These are phyloP conservation scores for Anguilla pacifica DNA, from an alignment of 2,797 vertebrate species.

Conservation along the genomic window DNA sequence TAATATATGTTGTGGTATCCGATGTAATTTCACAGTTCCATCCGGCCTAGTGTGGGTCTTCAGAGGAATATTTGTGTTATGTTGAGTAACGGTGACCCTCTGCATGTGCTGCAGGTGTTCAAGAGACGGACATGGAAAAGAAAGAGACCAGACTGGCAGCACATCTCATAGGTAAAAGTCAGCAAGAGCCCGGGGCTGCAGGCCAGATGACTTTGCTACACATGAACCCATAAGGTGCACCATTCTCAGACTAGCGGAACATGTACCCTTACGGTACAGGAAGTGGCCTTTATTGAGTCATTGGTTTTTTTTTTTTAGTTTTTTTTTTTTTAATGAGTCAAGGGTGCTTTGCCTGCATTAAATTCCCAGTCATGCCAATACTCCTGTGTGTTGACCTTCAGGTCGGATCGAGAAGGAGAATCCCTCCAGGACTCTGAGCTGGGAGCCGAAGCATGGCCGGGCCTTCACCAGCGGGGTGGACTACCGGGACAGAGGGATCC, in stretches of 20 bases:
- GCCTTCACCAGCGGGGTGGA: conserved; percentile 75
- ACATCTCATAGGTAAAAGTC: conserved; percentile 81
- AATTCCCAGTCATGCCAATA: background rate
- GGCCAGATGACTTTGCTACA: background rate
- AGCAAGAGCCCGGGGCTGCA: background rate
- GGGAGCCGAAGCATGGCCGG: conserved; percentile 72
- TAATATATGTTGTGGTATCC: no score
- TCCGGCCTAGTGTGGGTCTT: background rate
- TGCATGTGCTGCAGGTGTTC: conserved; percentile 60
- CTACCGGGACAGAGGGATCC: conserved; percentile 76
- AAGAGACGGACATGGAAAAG: conserved; percentile 31
- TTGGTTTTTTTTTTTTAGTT: no score
- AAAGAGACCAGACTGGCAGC: conserved; percentile 67
- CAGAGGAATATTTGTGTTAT: background rate
- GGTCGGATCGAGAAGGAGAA: conserved; percentile 40
- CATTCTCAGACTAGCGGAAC: background rate
- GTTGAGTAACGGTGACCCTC: background rate
- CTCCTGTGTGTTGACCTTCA: conserved; percentile 41
- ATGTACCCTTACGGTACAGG: background rate
- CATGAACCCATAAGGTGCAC: background rate
- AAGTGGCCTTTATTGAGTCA: background rate
- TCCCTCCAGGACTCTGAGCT: conserved; percentile 70
- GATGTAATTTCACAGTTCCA: background rate
- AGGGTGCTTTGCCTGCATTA: background rate
- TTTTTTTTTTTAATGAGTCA: background rate